Evolutionary conservation across 2,113 vertebrate species (phyloP).

Genomic region (Lepus timidus): DNA sequence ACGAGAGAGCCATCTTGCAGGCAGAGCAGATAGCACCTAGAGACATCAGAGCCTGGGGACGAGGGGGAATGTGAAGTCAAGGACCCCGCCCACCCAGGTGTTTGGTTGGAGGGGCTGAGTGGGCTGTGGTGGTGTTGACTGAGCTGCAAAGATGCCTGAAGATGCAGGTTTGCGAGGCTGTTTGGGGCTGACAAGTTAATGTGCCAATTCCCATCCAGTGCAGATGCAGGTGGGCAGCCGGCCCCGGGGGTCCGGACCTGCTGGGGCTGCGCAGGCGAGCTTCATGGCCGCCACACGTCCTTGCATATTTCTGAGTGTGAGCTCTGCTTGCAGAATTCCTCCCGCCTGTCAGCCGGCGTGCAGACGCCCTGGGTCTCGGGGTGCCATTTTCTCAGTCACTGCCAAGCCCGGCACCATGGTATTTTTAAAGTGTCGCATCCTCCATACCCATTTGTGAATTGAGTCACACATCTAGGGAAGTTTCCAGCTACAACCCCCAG

Average conservation of each 20-base stretch:
- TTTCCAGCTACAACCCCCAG: conserved; percentile 33
- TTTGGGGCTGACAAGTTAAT: not conserved
- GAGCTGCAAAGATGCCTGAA: not conserved
- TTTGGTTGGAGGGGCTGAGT: not conserved
- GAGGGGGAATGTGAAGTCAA: not conserved
- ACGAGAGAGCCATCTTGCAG: not conserved
- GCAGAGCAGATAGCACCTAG: not conserved
- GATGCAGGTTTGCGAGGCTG: not conserved
- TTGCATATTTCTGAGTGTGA: accelerated
- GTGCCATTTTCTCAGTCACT: conserved; percentile 44
- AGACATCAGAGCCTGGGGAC: not conserved
- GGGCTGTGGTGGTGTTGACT: not conserved
- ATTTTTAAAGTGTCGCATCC: conserved; percentile 67
- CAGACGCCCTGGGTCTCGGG: not conserved
- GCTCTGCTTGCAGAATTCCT: not conserved
- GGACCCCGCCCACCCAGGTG: too few species aligned
- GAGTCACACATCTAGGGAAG: conserved; percentile 64
- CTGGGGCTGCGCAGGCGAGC: not conserved
- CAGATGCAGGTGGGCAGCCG: not conserved
- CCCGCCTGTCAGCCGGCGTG: not conserved
- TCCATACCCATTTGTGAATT: conserved; percentile 50
- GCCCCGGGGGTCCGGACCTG: not conserved
- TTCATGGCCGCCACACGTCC: not conserved
- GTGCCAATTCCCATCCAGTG: not conserved
- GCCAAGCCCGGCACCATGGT: not conserved